Evolutionary conservation across 2,113 vertebrate species (phyloP), one percentile per base, ranked within the genome.

Genomic region (Cacatua alba): DNA sequence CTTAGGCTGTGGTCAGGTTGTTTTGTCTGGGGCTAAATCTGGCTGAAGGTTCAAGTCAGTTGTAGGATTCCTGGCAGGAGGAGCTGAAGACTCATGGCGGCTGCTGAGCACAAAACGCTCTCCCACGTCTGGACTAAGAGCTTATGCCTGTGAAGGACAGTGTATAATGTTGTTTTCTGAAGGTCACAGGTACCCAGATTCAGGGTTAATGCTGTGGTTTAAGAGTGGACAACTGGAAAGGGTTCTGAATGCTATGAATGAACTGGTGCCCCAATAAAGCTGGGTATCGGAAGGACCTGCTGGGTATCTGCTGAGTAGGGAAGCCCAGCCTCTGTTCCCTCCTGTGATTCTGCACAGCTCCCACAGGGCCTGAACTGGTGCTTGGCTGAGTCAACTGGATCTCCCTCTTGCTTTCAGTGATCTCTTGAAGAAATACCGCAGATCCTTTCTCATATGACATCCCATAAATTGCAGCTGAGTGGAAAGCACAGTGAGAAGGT

Each of bases 371-470:
- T 25, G 53, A 28, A n/a, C 39, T 16, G 44, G 3, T 31, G 68
- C 76, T 75, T 52, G 17, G 39, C 52, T 6, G 10, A 16, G 14
- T 20, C 46, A 11, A 1, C 25, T 19, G 4, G 28, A 19, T 23
- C 63, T 12, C 21, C 55, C 17, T n/a, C 37, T 41, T 19, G 59
- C 7, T 60, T 37, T 19, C 11, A 5, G 57, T 16, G 39, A 6
- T 41, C 28, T 46, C 44, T 46, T 60, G 62, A 16, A 41, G 60
- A 12, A 13, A 31, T 7, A 16, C n/a, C 29, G 4, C 15, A 13
- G 46, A 6, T 46, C 37, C 31, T 33, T 35, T 17, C 46, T 7
- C 26, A 0, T 20, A 5, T 10, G 29, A 10, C 9, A 2, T 14
- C 35, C 23, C 67, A 8, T 20, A 35, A 68, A 24, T 13, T 25